Evolutionary conservation across 1,140 invertebrate species (phyloP).

Genomic region (Aphelinus certus): DNA sequence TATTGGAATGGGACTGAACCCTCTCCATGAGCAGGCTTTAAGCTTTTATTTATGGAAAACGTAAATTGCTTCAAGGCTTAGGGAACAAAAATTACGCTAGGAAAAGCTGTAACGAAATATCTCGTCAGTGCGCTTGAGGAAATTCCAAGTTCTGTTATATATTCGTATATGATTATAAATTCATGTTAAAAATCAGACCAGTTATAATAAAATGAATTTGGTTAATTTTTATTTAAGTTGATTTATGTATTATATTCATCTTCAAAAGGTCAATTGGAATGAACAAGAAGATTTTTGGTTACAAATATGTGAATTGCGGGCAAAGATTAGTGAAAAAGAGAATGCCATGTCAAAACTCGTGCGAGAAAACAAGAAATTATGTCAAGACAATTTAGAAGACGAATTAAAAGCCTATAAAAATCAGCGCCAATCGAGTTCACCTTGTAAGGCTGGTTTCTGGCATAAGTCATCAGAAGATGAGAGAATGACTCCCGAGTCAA

Average conservation of each 20-base stretch:
- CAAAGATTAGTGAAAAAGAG: slow-evolving; percentile 61
- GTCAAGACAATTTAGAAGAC: slow-evolving; percentile 60
- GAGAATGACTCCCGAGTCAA: slow-evolving; percentile 30
- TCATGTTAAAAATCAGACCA: slow-evolving; percentile 48
- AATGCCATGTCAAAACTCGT: slow-evolving; percentile 58
- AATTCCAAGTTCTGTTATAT: background rate
- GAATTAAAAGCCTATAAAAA: slow-evolving; percentile 53
- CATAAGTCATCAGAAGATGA: slow-evolving; percentile 18
- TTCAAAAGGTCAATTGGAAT: too few relatives aligned
- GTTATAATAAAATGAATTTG: background rate
- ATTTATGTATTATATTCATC: too few relatives aligned
- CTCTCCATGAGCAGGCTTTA: too few relatives aligned
- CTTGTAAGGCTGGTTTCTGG: slow-evolving; percentile 47
- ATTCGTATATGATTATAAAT: slow-evolving; percentile 48
- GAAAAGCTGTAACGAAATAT: too few relatives aligned
- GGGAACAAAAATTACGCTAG: too few relatives aligned
- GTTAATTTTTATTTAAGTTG: too few relatives aligned
- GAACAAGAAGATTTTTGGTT: slow-evolving; percentile 44
- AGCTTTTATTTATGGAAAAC: too few relatives aligned
- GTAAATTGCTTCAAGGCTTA: too few relatives aligned
- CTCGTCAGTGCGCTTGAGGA: background rate
- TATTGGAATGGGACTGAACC: too few relatives aligned
- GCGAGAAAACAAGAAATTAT: slow-evolving; percentile 60
- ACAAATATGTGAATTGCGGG: slow-evolving; percentile 54
- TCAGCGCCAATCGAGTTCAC: slow-evolving; percentile 43